These are phyloP conservation scores for Drosophila saltans DNA, from an alignment of 1,140 invertebrate species.

Conservation along the genomic window DNA sequence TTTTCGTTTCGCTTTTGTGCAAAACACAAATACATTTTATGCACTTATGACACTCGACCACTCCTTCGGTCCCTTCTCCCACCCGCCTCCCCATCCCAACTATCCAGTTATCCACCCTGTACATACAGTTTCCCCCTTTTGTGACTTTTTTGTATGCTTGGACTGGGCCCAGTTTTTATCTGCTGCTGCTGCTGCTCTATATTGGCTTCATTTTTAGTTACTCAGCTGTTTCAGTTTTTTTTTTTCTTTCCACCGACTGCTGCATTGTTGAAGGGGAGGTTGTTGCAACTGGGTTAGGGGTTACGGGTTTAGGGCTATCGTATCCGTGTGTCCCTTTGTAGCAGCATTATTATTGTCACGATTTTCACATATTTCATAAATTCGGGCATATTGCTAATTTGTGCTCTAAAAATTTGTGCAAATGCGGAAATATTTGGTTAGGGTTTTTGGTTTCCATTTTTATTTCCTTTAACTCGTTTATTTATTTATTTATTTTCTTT, in stretches of 20 bases:
- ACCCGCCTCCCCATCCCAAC: slow-evolving; percentile 14
- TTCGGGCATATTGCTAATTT: slow-evolving; percentile 78
- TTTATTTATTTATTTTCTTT: not conserved
- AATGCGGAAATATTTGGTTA: slow-evolving; percentile 73
- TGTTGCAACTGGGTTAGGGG: slow-evolving; percentile 54
- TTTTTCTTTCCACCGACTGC: slow-evolving; percentile 3
- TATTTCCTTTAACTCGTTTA: slow-evolving; percentile 16
- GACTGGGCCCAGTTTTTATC: slow-evolving; percentile 75
- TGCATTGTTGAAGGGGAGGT: slow-evolving; percentile 24
- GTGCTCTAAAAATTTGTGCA: slow-evolving; percentile 75
- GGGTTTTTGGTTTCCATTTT: slow-evolving; percentile 46
- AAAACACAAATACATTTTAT: slow-evolving; percentile 74
- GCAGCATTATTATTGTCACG: slow-evolving; percentile 71
- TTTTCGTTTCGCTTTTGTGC: slow-evolving; percentile 73
- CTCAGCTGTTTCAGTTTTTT: slow-evolving; percentile 66
- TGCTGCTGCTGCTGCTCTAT: slow-evolving; percentile 49
- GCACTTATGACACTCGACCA: slow-evolving; percentile 69
- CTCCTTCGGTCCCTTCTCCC: slow-evolving; percentile 26
- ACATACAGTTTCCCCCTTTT: slow-evolving; percentile 23
- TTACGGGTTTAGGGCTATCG: slow-evolving; percentile 53
- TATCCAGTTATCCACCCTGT: slow-evolving; percentile 44
- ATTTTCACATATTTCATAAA: slow-evolving; percentile 80
- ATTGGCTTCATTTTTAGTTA: slow-evolving; percentile 80
- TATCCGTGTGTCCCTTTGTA: slow-evolving; percentile 42
- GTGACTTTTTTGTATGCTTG: slow-evolving; percentile 58